Conservation (phyloP, 1,140 invertebrate species). For the Linepithema humile region DNA sequence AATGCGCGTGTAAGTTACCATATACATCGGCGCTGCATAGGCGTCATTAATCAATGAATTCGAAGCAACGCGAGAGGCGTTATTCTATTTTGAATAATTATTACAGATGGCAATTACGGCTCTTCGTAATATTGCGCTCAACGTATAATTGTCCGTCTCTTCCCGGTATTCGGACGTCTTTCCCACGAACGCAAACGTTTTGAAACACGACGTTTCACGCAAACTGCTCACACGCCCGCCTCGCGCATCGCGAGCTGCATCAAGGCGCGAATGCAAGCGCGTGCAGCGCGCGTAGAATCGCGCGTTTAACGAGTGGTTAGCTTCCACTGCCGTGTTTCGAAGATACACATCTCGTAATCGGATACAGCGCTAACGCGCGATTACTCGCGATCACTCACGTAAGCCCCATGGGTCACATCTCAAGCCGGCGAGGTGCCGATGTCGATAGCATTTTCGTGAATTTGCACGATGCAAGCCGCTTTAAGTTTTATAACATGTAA, state of each 20-base stretch:
- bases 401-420: neutral
- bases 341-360: conserved; percentile 60
- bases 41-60: conserved; percentile 48
- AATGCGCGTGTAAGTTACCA: neutral
- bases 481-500: neutral
- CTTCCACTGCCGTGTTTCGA: neutral
- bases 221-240: conserved; percentile 27
- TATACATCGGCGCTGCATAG: neutral
- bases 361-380: conserved; percentile 57
- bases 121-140: conserved; percentile 32
- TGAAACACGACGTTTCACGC: conserved; percentile 14
- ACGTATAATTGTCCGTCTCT: conserved; percentile 59
- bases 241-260: neutral
- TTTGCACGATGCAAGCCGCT: neutral
- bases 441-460: neutral
- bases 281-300: neutral
- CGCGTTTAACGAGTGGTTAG: conserved; percentile 58
- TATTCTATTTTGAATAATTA: conserved; percentile 46
- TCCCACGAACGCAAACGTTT: conserved; percentile 66
- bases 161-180: conserved; percentile 45
- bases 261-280: neutral
- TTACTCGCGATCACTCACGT: conserved; percentile 35
- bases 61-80: neutral
- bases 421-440: neutral
- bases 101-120: conserved; percentile 46